Conservation (phyloP, 2,888 invertebrate genomes). For the Julus scanicus region DNA sequence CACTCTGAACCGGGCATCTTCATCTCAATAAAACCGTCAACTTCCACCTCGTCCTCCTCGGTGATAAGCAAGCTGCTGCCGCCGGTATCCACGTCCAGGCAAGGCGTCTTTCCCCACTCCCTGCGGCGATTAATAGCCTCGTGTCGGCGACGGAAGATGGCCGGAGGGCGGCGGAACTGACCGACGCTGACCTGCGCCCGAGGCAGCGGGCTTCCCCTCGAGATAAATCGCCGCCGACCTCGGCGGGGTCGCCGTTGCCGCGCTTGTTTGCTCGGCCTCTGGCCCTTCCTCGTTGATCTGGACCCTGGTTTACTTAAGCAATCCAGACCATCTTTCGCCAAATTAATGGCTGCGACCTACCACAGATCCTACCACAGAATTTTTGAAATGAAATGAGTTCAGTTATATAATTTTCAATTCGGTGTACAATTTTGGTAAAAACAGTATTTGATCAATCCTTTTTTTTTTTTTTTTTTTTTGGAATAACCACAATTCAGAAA, state of each 20-base stretch:
- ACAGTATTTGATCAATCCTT: no score
- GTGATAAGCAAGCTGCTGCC: neutral
- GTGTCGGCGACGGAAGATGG: neutral
- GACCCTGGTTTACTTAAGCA: neutral
- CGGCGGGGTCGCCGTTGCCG: neutral
- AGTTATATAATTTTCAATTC: no score
- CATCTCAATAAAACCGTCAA: neutral
- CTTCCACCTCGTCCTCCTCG: neutral
- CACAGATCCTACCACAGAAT: no score
- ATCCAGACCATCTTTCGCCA: neutral
- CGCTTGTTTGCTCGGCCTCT: neutral
- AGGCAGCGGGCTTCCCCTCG: neutral
- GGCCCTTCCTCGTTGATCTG: neutral
- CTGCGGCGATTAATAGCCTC: neutral
- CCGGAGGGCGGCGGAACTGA: neutral
- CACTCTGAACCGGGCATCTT: neutral
- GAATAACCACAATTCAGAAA: no score
- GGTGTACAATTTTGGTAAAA: no score
- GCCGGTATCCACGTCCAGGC: no score
- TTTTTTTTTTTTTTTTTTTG: no score
- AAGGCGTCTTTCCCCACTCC: neutral
- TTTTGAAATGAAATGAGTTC: no score
- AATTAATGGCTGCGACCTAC: neutral
- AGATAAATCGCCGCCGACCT: neutral
- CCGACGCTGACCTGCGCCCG: neutral